phyloP scores from a whole-genome alignment of 2,888 invertebrate species.

The Camponotus fellah region DNA sequence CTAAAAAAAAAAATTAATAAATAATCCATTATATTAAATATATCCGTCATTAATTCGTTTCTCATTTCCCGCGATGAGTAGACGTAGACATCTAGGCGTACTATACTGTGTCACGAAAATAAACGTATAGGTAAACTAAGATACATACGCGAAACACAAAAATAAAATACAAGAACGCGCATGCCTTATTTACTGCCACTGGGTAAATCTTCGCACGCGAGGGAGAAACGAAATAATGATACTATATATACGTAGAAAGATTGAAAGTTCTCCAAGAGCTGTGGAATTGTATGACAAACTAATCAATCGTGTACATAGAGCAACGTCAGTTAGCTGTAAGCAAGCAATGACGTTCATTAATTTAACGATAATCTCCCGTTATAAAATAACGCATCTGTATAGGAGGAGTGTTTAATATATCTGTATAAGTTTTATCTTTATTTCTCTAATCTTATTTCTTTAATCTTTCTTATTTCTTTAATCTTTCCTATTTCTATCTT shows the following conservation, averaged over 20 bases:
- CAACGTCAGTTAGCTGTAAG: conserved; percentile 61
- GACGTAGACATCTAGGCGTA: conserved; percentile 41
- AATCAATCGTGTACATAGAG: conserved; percentile 60
- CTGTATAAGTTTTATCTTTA: conserved; percentile 18
- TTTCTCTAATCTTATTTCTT: background rate
- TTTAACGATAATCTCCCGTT: conserved; percentile 46
- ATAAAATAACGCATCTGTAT: conserved; percentile 42
- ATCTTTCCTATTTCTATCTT: background rate
- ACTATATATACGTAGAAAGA: conserved; percentile 42
- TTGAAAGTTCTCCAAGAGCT: conserved; percentile 39
- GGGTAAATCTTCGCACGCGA: conserved; percentile 58
- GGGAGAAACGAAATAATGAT: conserved; percentile 67
- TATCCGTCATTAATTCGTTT: conserved; percentile 61
- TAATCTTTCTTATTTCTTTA: background rate
- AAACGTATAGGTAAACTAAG: conserved; percentile 22
- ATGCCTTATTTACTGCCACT: conserved; percentile 76
- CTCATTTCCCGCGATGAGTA: conserved; percentile 63
- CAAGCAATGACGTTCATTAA: conserved; percentile 56
- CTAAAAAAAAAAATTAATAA: conserved; percentile 7
- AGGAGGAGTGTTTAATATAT: conserved; percentile 57
- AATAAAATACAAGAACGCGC: conserved; percentile 56
- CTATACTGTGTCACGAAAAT: conserved; percentile 45
- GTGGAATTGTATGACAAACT: conserved; percentile 60
- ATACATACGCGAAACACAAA: conserved; percentile 32
- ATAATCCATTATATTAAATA: conserved; percentile 42